Percentiles rank a stretch among this genome's conserved stretches.
Evolutionary conservation across 2,797 vertebrate genomes (phyloP).

Genomic region (Helostoma temminkii): DNA sequence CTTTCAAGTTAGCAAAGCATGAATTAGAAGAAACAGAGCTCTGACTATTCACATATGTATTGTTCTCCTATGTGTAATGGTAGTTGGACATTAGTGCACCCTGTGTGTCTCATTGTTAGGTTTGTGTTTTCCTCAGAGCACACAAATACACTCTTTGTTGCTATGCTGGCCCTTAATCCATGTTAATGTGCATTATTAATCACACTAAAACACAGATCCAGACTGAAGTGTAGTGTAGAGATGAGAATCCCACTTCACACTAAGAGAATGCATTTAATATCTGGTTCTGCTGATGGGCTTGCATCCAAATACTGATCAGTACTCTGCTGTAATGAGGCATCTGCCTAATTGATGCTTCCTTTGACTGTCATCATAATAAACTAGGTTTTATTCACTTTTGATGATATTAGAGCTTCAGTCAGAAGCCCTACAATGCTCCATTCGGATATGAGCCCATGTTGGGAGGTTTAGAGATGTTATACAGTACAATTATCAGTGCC

Average conservation of each 20-base stretch:
- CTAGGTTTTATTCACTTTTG: constrained; percentile 63
- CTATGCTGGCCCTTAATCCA: constrained; percentile 44
- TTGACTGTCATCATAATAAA: constrained; percentile 69
- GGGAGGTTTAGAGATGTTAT: constrained; percentile 52
- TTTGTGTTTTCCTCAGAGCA: constrained; percentile 38
- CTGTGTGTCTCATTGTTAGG: constrained; percentile 37
- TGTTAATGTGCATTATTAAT: constrained; percentile 61
- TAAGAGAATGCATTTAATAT: constrained; percentile 31
- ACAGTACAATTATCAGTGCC: constrained; percentile 41
- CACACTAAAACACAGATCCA: constrained; percentile 39
- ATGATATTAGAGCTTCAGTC: constrained; percentile 61
- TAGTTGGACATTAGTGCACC: constrained; percentile 39
- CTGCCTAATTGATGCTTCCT: constrained; percentile 57
- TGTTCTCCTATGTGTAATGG: constrained; percentile 17
- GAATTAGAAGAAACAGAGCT: constrained; percentile 52
- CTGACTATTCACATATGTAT: constrained; percentile 27
- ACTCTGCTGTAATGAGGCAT: constrained; percentile 34
- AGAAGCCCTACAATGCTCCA: constrained; percentile 44
- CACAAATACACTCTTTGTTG: constrained; percentile 36
- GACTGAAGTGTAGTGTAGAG: constrained; percentile 43
- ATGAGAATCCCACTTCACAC: constrained; percentile 52
- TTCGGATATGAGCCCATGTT: constrained; percentile 45
- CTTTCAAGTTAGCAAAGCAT: constrained; percentile 47
- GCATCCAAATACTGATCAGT: constrained; percentile 59
- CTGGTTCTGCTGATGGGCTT: constrained; percentile 44